Base-by-base conservation (phyloP, 2,888 invertebrate species). In the Bruchidius siliquastri region DNA sequence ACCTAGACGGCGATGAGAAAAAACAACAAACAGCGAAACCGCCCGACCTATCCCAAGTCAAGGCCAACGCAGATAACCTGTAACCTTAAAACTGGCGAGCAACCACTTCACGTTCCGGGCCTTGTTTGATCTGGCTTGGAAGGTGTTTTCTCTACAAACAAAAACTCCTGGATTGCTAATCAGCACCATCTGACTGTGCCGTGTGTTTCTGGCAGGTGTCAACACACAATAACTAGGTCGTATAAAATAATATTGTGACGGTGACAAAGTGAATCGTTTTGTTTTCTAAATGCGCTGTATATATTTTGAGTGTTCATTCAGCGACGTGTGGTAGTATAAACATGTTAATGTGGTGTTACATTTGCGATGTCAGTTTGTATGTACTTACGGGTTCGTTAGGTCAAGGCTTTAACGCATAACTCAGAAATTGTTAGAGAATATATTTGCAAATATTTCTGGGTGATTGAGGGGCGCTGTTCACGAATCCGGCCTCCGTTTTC, bases 61-160 rank as follows among this genome's bases (percentile, higher is more conserved):
- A 49, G 49, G 49, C 49, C 18, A 21, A 69, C 21, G 69, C 21
- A 20, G 22, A 69, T 69, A 69, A 69, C 21, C 4, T 69, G 13
- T 69, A n/a, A n/a, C 69, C 26, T 26, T 20, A 69, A 49, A 49
- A 49, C 49, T 49, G 49, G 49, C 49, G 49, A 49, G 49, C 13
- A 49, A 8, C 30, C 30, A n/a, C n/a, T n/a, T n/a, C 4, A 30
- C 49, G 49, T 18, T 49, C 18, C 49, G 49, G 49, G 13, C 13
- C 49, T 74, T 85, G 84, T 85, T 85, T 84, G 83, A 85, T 83
- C 84, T 84, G 85, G 85, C 85, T 83, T 82, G 81, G 79, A 80
- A 83, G 81, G 79, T 85, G 85, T 85, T 85, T 85, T 84, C 84
- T 81, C 78, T 83, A 80, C 83, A 85, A 85, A 85, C 85, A 85